phyloP scores from a whole-genome alignment of 2,888 invertebrate species.

The Netelia fuscicornis region DNA sequence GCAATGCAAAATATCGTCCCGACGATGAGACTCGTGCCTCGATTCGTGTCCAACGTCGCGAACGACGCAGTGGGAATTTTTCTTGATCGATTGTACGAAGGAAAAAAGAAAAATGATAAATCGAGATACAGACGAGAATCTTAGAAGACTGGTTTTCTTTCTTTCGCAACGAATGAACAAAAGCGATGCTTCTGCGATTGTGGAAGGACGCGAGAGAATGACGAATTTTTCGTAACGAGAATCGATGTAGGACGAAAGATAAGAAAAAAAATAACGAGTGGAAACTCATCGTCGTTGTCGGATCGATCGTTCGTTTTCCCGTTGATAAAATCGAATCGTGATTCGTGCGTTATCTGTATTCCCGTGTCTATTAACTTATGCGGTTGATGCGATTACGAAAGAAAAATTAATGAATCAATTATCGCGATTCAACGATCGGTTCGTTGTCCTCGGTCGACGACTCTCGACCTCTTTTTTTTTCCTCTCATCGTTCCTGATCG shows the following conservation, averaged over 20 bases:
- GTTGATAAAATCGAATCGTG: too few relatives aligned
- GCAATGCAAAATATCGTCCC: not conserved
- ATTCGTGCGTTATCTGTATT: too few relatives aligned
- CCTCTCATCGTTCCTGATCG: not conserved
- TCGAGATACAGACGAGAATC: not conserved
- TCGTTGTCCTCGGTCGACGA: not conserved
- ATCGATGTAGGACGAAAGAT: not conserved
- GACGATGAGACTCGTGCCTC: not conserved
- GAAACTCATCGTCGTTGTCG: too few relatives aligned
- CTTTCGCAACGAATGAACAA: not conserved
- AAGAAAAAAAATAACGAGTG: constrained; percentile 8
- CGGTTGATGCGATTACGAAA: not conserved
- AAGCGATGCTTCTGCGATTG: not conserved
- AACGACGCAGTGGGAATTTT: constrained; percentile 4
- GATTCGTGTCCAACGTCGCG: not conserved
- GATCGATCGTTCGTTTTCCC: too few relatives aligned
- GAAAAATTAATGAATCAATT: constrained; percentile 33
- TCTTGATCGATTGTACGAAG: not conserved
- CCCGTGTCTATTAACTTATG: too few relatives aligned
- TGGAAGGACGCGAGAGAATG: too few relatives aligned
- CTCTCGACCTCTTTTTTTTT: constrained; percentile 11
- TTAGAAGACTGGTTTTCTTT: not conserved
- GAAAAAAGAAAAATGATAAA: constrained; percentile 2
- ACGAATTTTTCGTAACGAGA: too few relatives aligned
- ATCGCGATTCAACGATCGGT: constrained; percentile 30